Conservation (phyloP, 2,888 invertebrate species). For the Hydrotaea diabolus region DNA sequence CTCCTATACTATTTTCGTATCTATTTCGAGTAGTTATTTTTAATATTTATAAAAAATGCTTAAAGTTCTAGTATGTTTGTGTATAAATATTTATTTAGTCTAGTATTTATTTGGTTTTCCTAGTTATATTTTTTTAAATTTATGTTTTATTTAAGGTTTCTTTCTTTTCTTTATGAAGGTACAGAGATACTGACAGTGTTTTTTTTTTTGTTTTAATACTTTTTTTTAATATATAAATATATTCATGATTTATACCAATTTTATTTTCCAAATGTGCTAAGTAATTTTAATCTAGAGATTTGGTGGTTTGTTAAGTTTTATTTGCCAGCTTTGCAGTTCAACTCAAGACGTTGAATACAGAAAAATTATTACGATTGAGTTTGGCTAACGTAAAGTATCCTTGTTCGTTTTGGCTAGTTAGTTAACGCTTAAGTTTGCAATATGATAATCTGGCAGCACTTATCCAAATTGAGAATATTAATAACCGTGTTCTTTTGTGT, state of each 20-base stretch:
- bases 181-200: slow-evolving; percentile 76
- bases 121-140: slow-evolving; percentile 38
- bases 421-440: too few species aligned
- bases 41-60: slow-evolving; percentile 34
- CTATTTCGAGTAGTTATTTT: background rate
- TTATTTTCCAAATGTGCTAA: background rate
- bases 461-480: too few species aligned
- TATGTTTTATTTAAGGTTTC: slow-evolving; percentile 69
- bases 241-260: slow-evolving; percentile 20
- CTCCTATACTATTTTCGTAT: background rate
- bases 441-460: too few species aligned
- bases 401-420: too few species aligned
- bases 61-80: background rate
- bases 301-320: background rate
- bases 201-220: slow-evolving; percentile 35
- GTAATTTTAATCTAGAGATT: background rate
- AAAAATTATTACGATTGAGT: too few species aligned
- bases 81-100: background rate
- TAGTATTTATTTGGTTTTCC: slow-evolving; percentile 34
- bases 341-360: too few species aligned
- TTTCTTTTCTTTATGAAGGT: slow-evolving; percentile 73
- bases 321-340: too few species aligned
- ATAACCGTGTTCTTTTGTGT: too few species aligned
- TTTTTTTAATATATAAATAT: slow-evolving; percentile 13
- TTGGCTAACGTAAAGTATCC: too few species aligned